These are phyloP conservation scores for Metellina segmentata DNA, from an alignment of 2,888 invertebrate species.

Conservation along the genomic window DNA sequence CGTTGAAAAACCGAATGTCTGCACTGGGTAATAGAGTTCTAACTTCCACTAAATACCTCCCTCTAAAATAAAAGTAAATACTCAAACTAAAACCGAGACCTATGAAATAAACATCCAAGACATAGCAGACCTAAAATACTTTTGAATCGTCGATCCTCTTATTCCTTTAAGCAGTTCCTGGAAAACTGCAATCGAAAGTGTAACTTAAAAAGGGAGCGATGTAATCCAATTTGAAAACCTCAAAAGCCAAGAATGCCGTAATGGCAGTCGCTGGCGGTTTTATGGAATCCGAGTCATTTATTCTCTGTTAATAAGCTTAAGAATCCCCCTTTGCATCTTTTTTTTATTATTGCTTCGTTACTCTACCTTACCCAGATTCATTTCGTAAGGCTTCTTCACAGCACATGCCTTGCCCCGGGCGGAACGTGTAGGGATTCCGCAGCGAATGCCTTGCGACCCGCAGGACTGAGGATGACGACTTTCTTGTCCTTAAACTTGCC, in stretches of 20 bases:
- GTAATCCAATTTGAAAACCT: constrained; percentile 73
- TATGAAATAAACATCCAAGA: too few species aligned
- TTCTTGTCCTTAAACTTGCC: not conserved
- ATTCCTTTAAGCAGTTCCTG: not conserved
- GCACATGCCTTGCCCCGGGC: constrained; percentile 60
- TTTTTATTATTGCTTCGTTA: constrained; percentile 12
- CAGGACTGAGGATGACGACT: not conserved
- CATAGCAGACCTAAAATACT: too few species aligned
- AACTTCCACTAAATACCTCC: too few species aligned
- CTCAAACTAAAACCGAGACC: too few species aligned
- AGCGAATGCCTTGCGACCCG: constrained; percentile 55
- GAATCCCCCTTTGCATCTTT: constrained; percentile 3
- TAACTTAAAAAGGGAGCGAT: not conserved
- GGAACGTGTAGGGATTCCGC: constrained; percentile 69
- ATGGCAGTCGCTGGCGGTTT: constrained; percentile 60
- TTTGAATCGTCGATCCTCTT: not conserved
- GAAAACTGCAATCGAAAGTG: not conserved
- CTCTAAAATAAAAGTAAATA: too few species aligned
- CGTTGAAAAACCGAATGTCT: too few species aligned
- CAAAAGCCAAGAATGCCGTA: constrained; percentile 54
- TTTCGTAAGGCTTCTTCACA: constrained; percentile 52
- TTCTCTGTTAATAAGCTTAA: constrained; percentile 73
- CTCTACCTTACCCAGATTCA: constrained; percentile 17
- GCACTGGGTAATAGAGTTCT: too few species aligned
- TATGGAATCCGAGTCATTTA: constrained; percentile 72